Percentiles rank a stretch among this genome's conserved stretches.
Conservation (phyloP, 2,888 invertebrate species). For the Nineta flava region DNA sequence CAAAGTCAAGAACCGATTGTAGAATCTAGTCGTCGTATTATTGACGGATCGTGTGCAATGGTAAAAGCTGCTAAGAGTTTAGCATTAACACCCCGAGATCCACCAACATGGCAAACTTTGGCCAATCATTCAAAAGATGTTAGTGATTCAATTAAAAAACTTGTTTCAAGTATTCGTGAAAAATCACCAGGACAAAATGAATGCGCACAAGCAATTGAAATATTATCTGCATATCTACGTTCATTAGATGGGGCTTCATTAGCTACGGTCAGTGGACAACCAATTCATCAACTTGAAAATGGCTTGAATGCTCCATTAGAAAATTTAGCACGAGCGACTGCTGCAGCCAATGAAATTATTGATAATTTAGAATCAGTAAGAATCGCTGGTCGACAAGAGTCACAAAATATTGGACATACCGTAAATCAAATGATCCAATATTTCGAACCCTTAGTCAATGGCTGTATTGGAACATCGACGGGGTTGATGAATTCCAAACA, state of each 20-base stretch:
- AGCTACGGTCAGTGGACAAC: constrained; percentile 44
- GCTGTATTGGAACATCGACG: constrained; percentile 76
- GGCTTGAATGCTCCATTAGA: constrained; percentile 31
- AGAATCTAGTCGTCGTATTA: constrained; percentile 57
- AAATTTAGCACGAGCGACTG: constrained; percentile 27
- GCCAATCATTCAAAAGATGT: constrained; percentile 90
- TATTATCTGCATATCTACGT: constrained; percentile 56
- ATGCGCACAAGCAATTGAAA: constrained; percentile 70
- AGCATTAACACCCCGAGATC: constrained; percentile 78
- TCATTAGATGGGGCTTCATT: constrained; percentile 77
- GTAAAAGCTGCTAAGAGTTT: constrained; percentile 79
- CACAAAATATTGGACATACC: constrained; percentile 83
- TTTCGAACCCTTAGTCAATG: constrained; percentile 72
- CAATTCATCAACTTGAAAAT: constrained; percentile 13
- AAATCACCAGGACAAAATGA: constrained; percentile 94
- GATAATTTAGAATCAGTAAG: constrained; percentile 77
- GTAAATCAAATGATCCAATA: constrained; percentile 62
- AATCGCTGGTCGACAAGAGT: constrained; percentile 73
- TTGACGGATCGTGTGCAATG: constrained; percentile 81
- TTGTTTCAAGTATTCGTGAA: constrained; percentile 85
- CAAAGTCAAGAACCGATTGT: constrained; percentile 77
- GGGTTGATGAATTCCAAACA: constrained; percentile 75
- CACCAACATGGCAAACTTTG: constrained; percentile 85
- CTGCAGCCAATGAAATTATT: constrained; percentile 61
- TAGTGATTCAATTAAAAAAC: constrained; percentile 87